Conservation (phyloP, 2,797 vertebrate species). For the Premnoplex brunnescens region DNA sequence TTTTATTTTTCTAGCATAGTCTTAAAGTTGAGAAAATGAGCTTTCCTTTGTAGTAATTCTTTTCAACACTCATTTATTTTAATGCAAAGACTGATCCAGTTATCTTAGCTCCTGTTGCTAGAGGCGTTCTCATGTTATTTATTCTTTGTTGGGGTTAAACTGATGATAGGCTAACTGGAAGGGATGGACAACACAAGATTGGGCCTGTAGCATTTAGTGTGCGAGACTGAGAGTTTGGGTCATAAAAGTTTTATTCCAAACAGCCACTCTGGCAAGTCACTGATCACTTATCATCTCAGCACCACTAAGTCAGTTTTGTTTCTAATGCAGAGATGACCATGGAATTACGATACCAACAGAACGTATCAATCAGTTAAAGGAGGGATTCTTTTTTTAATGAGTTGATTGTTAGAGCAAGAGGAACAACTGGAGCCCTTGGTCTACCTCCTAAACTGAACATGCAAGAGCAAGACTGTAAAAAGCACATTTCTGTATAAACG, state of each 20-base stretch:
- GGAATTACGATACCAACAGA: neutral
- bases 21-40: neutral
- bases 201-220: neutral
- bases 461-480: neutral
- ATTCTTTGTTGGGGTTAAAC: neutral
- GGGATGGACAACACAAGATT: neutral
- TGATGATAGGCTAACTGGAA: neutral
- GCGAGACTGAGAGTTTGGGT: fast-evolving
- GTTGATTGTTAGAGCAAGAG: neutral
- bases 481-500: neutral
- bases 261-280: neutral
- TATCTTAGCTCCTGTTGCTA: neutral
- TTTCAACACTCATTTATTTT: neutral
- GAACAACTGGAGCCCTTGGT: neutral
- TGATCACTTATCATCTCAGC: neutral
- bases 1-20: neutral
- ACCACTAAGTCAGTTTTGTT: neutral
- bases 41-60: neutral
- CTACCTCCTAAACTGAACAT: neutral
- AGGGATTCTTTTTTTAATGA: neutral
- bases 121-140: neutral
- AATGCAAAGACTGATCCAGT: neutral
- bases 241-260: neutral
- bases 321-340: neutral
- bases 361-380: neutral